Evolutionary conservation across 2,888 invertebrate species (phyloP).

Genomic region (Didymodactylos carnosus): DNA sequence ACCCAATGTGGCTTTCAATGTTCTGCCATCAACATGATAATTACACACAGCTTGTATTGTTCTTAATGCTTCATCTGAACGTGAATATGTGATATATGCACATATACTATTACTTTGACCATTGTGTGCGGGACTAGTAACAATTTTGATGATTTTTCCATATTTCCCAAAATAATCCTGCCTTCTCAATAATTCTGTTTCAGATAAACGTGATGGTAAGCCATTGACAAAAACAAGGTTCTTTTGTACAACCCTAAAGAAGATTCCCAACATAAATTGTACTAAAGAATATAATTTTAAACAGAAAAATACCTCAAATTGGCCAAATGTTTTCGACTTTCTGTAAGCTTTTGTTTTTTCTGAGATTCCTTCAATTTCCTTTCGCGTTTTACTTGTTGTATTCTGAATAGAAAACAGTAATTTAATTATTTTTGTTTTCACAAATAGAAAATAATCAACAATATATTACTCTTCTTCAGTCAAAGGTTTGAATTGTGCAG

Average conservation of each 20-base stretch:
- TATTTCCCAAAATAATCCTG: conserved; percentile 99
- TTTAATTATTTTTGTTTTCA: not conserved
- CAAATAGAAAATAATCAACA: conserved; percentile 14
- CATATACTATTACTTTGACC: conserved; percentile 38
- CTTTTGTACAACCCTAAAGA: conserved; percentile 62
- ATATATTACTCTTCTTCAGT: conserved; percentile 77
- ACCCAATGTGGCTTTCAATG: conserved; percentile 86
- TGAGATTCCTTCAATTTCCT: conserved; percentile 86
- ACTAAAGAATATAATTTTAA: not conserved
- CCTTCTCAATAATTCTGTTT: conserved; percentile 73
- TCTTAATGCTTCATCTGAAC: conserved; percentile 70
- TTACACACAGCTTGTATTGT: conserved; percentile 95
- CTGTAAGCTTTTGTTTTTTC: conserved; percentile 69
- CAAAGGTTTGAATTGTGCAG: conserved; percentile 92
- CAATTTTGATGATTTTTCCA: conserved; percentile 98
- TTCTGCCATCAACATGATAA: conserved; percentile 76
- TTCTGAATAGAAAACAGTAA: conserved; percentile 20
- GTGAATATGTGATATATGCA: conserved; percentile 85
- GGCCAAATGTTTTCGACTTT: conserved; percentile 85
- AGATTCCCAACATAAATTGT: not conserved
- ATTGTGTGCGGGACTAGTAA: conserved; percentile 55
- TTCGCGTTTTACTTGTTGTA: conserved; percentile 56
- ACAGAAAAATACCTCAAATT: conserved; percentile 43
- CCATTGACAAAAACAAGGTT: conserved; percentile 99
- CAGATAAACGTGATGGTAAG: conserved; percentile 77